phyloP scores from a whole-genome alignment of 1,140 invertebrate genomes.

The Cardiocondyla obscurior region DNA sequence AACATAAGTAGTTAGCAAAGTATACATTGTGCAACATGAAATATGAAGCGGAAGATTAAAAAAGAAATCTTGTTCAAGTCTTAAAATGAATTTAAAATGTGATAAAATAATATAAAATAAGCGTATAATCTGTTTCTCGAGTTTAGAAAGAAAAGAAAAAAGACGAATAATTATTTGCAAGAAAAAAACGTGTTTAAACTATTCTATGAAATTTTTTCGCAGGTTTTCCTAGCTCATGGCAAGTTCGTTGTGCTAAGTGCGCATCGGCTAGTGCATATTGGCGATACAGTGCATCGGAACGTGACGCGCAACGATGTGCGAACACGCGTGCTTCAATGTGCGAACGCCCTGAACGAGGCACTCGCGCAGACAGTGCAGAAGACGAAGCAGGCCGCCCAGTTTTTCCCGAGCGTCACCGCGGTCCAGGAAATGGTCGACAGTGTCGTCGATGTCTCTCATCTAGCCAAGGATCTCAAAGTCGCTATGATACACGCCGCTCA shows the following conservation, averaged over 20 bases:
- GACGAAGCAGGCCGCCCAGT: conserved; percentile 94
- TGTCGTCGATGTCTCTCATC: conserved; percentile 91
- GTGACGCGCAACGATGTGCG: conserved; percentile 89
- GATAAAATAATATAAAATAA: neutral
- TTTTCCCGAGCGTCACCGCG: conserved; percentile 94
- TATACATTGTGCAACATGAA: neutral
- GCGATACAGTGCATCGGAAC: conserved; percentile 94
- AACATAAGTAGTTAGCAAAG: conserved; percentile 11
- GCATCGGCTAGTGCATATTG: conserved; percentile 96
- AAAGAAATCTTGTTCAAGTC: neutral
- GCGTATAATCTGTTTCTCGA: neutral
- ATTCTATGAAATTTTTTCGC: conserved; percentile 18
- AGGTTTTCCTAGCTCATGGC: conserved; percentile 94
- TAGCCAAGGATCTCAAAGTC: conserved; percentile 89
- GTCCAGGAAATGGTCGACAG: conserved; percentile 97
- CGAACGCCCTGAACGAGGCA: conserved; percentile 93
- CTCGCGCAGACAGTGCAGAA: conserved; percentile 93
- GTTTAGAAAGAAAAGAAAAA: too few relatives aligned
- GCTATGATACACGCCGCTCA: conserved; percentile 80
- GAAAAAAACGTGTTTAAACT: neutral
- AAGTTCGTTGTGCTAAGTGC: conserved; percentile 97
- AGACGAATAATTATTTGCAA: neutral
- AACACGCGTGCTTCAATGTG: conserved; percentile 89
- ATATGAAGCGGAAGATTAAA: neutral
- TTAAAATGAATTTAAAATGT: neutral